A percentile compares a stretch with the other conserved stretches of the same genome.
phyloP scores from a whole-genome alignment of 2,113 vertebrate species.

The Carlito syrichta region DNA sequence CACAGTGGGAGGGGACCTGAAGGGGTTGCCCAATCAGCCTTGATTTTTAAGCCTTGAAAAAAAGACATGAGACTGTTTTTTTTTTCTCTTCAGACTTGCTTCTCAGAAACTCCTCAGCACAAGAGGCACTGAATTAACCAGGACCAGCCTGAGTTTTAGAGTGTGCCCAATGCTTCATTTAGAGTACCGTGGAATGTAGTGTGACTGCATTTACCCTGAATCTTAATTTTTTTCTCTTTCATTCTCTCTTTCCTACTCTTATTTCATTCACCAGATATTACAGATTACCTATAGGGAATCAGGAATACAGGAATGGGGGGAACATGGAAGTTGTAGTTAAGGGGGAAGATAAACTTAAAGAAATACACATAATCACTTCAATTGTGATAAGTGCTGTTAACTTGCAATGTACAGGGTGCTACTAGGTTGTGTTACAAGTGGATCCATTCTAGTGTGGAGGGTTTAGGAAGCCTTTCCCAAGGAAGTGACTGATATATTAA shows the following conservation, averaged over 20 bases:
- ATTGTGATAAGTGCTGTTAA: not conserved
- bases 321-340: not conserved
- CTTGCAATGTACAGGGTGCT: not conserved
- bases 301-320: not conserved
- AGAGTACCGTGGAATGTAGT: not conserved
- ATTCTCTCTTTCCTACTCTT: not conserved
- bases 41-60: constrained; percentile 11
- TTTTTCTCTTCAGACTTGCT: not conserved
- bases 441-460: not conserved
- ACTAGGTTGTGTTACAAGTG: not conserved
- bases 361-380: not conserved
- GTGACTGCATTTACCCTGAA: not conserved
- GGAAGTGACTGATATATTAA: not conserved
- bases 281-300: not conserved
- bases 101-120: not conserved
- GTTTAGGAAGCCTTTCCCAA: not conserved
- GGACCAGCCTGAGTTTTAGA: not conserved
- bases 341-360: not conserved
- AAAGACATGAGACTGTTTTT: not conserved
- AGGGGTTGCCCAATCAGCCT: not conserved
- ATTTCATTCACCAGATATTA: not conserved
- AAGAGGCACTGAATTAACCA: not conserved
- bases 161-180: not conserved
- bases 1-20: too few relatives aligned
- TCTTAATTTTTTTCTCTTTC: not conserved